phyloP scores from a whole-genome alignment of 2,888 invertebrate species.

The Lasioglossum vierecki region DNA sequence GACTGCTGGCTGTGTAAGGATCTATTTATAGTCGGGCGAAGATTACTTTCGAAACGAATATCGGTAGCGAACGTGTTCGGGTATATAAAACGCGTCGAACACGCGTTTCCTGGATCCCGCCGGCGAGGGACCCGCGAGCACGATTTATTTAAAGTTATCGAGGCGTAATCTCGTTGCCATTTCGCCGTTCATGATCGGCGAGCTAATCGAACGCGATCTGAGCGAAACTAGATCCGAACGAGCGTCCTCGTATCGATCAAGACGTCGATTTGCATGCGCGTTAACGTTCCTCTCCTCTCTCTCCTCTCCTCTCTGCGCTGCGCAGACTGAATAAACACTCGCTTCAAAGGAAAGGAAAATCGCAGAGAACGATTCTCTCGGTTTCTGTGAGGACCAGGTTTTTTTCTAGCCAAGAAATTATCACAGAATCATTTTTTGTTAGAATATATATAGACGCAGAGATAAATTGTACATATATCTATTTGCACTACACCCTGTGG shows the following conservation, averaged over 20 bases:
- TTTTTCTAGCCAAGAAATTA: not conserved
- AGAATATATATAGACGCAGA: too few species aligned
- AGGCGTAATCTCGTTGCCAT: conserved; percentile 40
- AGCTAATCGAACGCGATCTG: conserved; percentile 58
- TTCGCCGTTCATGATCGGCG: conserved; percentile 43
- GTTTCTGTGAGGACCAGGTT: not conserved
- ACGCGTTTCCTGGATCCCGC: conserved; percentile 40
- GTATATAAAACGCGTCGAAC: conserved; percentile 8
- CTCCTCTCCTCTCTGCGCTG: not conserved
- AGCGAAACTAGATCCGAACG: conserved; percentile 58
- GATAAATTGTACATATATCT: too few species aligned
- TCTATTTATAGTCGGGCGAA: conserved; percentile 2
- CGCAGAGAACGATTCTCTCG: not conserved
- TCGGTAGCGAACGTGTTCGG: conserved; percentile 12
- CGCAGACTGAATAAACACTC: conserved; percentile 15
- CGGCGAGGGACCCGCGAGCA: conserved; percentile 16
- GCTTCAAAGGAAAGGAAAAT: conserved; percentile 4
- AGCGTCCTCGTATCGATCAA: conserved; percentile 57
- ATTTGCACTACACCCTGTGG: too few species aligned
- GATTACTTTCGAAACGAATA: conserved; percentile 14
- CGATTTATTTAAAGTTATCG: conserved; percentile 36
- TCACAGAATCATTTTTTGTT: too few species aligned
- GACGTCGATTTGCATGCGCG: conserved; percentile 60
- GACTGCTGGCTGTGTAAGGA: not conserved
- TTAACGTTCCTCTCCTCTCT: conserved; percentile 28